Evolutionary conservation across 2,797 vertebrate species (phyloP).

Genomic region (Callimico goeldii): DNA sequence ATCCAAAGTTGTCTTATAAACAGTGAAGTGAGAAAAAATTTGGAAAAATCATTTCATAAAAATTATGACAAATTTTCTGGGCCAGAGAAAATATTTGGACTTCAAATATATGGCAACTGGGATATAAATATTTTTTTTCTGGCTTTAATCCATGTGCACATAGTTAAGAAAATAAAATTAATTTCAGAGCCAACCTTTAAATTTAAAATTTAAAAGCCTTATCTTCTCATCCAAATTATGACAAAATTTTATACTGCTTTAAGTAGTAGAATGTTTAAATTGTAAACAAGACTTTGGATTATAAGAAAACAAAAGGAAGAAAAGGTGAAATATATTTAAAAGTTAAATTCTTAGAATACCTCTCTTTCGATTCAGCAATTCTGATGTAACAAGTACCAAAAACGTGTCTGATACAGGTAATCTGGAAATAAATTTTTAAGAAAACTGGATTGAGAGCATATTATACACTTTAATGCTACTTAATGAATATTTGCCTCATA

Average conservation of each 20-base stretch:
- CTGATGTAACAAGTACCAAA: background rate
- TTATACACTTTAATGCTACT: background rate
- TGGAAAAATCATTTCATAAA: constrained; percentile 13
- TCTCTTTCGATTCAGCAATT: background rate
- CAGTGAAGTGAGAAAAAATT: background rate
- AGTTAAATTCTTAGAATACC: background rate
- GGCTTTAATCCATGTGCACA: background rate
- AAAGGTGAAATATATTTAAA: background rate
- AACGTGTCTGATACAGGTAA: background rate
- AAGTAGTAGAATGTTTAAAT: background rate
- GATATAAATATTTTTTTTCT: background rate
- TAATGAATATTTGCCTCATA: background rate
- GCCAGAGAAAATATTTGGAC: constrained; percentile 14
- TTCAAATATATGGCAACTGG: background rate
- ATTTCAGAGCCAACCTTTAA: background rate
- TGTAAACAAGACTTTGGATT: background rate
- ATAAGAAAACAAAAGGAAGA: background rate
- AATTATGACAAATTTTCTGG: background rate
- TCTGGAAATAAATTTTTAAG: background rate
- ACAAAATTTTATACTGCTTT: background rate
- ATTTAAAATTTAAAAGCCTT: constrained; percentile 15
- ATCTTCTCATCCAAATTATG: background rate
- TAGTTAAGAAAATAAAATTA: constrained; percentile 40
- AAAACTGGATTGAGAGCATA: background rate
- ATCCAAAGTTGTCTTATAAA: background rate